Conservation (phyloP, 1,140 invertebrate species). For the Hycleus cichorii region DNA sequence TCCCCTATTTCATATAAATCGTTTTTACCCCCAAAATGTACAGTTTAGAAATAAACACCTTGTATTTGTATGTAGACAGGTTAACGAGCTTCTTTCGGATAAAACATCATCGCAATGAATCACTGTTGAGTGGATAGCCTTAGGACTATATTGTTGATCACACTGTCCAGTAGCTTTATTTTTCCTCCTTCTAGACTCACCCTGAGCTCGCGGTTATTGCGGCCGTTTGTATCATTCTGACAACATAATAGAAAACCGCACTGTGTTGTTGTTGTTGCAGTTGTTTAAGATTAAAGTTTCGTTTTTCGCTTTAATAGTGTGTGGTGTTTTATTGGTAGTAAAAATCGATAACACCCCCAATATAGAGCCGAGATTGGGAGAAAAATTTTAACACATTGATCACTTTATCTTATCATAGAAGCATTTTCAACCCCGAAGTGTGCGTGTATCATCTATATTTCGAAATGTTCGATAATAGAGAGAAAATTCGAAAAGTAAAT, state of each 20-base stretch:
- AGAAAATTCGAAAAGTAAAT: constrained; percentile 14
- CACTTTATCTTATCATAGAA: constrained; percentile 7
- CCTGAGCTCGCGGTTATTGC: constrained; percentile 34
- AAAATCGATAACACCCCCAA: too few relatives aligned
- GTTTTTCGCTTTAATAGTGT: too few relatives aligned
- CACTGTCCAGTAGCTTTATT: constrained; percentile 31
- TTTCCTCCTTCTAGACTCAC: constrained; percentile 7
- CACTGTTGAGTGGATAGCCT: constrained; percentile 20
- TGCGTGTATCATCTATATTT: constrained; percentile 11
- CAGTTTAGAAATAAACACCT: too few relatives aligned
- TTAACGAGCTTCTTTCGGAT: constrained; percentile 11
- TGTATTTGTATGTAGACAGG: not conserved
- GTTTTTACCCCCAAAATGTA: too few relatives aligned
- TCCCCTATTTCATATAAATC: too few relatives aligned
- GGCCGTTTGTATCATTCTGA: constrained; percentile 38
- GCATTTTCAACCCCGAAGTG: constrained; percentile 16
- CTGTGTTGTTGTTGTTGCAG: constrained; percentile 16
- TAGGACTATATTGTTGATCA: constrained; percentile 36
- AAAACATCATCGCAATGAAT: constrained; percentile 25
- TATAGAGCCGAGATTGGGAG: too few relatives aligned
- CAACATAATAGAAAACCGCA: constrained; percentile 39
- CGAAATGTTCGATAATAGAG: too few relatives aligned
- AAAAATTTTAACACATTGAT: too few relatives aligned
- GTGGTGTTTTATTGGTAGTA: too few relatives aligned
- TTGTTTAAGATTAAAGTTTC: too few relatives aligned